Base-by-base conservation (phyloP, 2,888 invertebrate species). In the Hartigia nigra region DNA sequence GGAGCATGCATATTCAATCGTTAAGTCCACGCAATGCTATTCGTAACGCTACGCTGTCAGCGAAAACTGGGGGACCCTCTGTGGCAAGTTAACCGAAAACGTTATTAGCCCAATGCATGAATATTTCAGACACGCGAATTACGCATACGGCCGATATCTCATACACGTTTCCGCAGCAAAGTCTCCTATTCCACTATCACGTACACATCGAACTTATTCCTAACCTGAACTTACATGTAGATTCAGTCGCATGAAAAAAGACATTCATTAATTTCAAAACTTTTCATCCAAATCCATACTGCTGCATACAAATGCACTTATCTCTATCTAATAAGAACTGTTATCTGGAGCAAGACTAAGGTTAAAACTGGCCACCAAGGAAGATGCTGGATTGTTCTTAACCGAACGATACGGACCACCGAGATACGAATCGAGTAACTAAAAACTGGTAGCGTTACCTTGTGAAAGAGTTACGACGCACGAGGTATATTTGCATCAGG, bases 401-500 rank as follows among this genome's bases (percentile, higher is more conserved):
- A 55, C 5, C 55, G 55, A 55, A 23, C 55, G 83, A 84, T 84
- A 81, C 81, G 86, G 85, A 85, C 86, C 87, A 87, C 85, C 85
- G n/a, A 86, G 87, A 87, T 85, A 55, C 55, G 55, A 23, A 55
- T 55, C 55, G 55, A 55, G 87, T 88, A 88, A 89, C 86, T 85
- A 88, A 89, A 88, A 88, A 89, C 88, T 88, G 84, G 86, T 85
- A 84, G 84, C 55, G 55, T 55, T 23, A 55, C 23, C 23, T 23
- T 1, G 23, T 23, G 55, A 23, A 23, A 55, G 55, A 55, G 23
- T 23, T 23, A 55, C 55, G 55, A 9, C 1, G 55, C 23, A 55
- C 23, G 23, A 23, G 23, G 55, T 55, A 9, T 9, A 55, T 14
- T 55, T 55, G 55, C 9, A 23, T 23, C 55, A 55, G 55, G 55